Evolutionary conservation across 2,113 vertebrate species (phyloP).

Genomic region (Sardina pilchardus): DNA sequence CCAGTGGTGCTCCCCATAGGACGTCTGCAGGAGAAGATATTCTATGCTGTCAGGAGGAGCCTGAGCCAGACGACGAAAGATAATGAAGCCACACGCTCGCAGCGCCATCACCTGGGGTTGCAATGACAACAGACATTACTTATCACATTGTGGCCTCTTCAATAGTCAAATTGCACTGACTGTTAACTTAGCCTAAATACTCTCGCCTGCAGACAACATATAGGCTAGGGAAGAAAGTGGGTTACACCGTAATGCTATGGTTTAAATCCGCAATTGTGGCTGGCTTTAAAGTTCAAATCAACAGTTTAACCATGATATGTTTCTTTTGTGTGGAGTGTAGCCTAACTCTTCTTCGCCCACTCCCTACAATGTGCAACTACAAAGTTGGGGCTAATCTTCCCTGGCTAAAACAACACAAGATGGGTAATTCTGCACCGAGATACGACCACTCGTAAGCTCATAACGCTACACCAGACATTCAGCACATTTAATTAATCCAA

Average conservation of each 20-base stretch:
- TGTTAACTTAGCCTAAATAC: too few species aligned
- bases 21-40: slow-evolving; percentile 93
- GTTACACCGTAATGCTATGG: too few species aligned
- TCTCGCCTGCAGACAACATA: too few species aligned
- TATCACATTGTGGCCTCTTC: background rate
- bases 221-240: too few species aligned
- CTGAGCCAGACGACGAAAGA: slow-evolving; percentile 80
- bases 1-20: slow-evolving; percentile 93
- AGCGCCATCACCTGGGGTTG: slow-evolving; percentile 72
- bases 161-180: too few species aligned
- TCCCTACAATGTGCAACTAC: background rate
- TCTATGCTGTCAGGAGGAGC: slow-evolving; percentile 72
- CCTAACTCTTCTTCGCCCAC: too few species aligned
- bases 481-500: background rate
- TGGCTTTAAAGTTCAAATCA: background rate
- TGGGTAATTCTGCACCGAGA: background rate
- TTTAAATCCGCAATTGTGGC: too few species aligned
- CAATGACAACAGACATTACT: background rate
- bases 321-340: background rate
- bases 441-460: background rate
- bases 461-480: background rate
- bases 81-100: slow-evolving; percentile 90
- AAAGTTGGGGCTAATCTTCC: background rate
- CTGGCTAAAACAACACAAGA: background rate
- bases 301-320: background rate